These are phyloP conservation scores for Cuniculus paca DNA, from an alignment of 2,797 vertebrate species.

Conservation along the genomic window DNA sequence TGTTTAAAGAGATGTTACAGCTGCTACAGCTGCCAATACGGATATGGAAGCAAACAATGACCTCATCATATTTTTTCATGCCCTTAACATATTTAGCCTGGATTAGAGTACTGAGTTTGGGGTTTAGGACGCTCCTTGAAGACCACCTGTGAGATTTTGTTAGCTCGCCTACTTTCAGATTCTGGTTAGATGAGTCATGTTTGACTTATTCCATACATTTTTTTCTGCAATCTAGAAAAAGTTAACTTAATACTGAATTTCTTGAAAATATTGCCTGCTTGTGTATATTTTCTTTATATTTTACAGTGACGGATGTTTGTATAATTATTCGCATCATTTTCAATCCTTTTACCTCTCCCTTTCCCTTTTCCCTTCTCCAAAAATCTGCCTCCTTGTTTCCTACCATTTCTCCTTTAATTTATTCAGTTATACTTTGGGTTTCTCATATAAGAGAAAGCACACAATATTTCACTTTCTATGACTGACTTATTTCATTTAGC, in stretches of 20 bases:
- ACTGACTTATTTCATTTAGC: neutral
- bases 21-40: conserved; percentile 72
- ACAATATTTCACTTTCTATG: neutral
- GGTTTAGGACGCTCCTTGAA: conserved; percentile 14
- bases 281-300: neutral
- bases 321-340: neutral
- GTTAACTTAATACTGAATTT: neutral
- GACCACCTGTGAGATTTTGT: conserved; percentile 70
- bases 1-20: conserved; percentile 62
- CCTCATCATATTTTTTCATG: conserved; percentile 58
- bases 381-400: neutral
- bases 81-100: conserved; percentile 56
- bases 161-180: neutral
- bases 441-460: neutral
- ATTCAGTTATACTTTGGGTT: neutral
- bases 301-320: neutral
- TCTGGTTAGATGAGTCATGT: neutral
- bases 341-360: neutral
- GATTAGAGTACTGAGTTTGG: conserved; percentile 60
- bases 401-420: neutral
- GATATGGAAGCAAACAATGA: conserved; percentile 49
- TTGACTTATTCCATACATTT: neutral
- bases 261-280: neutral
- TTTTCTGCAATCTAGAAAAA: conserved; percentile 49
- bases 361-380: neutral